Evolutionary conservation across 2,797 vertebrate species (phyloP).

Genomic region (Lepus townsendii): DNA sequence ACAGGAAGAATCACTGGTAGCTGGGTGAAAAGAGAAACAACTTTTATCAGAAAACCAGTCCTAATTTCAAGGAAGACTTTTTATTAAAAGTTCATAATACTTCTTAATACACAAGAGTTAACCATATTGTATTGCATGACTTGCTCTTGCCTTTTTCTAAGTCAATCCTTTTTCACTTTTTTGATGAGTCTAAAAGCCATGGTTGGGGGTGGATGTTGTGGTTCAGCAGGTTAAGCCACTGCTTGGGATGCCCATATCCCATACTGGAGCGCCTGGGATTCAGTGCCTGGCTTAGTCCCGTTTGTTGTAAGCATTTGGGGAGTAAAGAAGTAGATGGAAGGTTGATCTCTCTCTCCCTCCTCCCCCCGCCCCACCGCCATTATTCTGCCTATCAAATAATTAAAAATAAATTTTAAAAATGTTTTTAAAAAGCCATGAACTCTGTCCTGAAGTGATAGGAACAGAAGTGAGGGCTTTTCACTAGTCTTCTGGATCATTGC

Average conservation of each 20-base stretch:
- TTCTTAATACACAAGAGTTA: conserved; percentile 22
- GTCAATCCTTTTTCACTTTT: not conserved
- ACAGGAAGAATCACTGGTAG: not conserved
- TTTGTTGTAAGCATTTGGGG: too few relatives aligned
- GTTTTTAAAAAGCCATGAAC: not conserved
- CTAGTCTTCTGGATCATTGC: not conserved
- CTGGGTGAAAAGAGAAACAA: not conserved
- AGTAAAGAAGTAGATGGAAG: too few relatives aligned
- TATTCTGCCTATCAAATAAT: too few relatives aligned
- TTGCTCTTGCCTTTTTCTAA: not conserved
- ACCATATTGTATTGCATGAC: not conserved
- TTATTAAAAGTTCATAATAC: conserved; percentile 24
- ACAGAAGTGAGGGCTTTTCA: conserved; percentile 23
- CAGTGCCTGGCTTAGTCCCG: too few relatives aligned
- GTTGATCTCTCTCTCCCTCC: too few relatives aligned
- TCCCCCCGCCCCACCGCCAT: too few relatives aligned
- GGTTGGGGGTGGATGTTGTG: too few relatives aligned
- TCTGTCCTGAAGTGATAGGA: conserved; percentile 13
- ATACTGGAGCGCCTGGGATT: too few relatives aligned
- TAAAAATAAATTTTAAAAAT: too few relatives aligned
- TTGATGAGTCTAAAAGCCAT: conserved; percentile 20
- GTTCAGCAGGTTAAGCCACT: too few relatives aligned
- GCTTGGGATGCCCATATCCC: too few relatives aligned
- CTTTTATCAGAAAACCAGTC: not conserved
- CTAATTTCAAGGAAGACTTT: not conserved